phyloP scores from a whole-genome alignment of 2,113 vertebrate species.

The Procavia capensis region DNA sequence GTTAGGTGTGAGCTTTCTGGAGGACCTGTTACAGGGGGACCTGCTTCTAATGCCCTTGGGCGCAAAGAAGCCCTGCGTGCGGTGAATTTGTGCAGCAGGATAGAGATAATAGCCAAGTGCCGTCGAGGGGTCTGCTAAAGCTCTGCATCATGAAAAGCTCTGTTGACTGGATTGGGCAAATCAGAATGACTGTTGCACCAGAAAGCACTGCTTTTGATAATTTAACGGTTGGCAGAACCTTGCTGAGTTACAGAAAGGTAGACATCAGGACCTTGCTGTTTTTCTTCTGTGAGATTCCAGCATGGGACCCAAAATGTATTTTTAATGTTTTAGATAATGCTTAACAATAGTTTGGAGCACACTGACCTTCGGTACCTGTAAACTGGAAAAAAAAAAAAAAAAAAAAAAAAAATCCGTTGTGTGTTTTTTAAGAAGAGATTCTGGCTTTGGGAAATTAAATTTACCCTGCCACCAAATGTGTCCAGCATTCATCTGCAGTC shows the following conservation, averaged over 20 bases:
- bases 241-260: neutral
- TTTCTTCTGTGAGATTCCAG: neutral
- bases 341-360: slow-evolving; percentile 18
- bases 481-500: neutral
- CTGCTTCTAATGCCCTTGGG: slow-evolving; percentile 47
- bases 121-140: slow-evolving; percentile 6
- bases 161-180: slow-evolving; percentile 15
- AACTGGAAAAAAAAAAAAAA: neutral
- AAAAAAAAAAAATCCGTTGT: neutral
- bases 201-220: slow-evolving; percentile 15
- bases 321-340: slow-evolving; percentile 31
- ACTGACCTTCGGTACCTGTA: neutral
- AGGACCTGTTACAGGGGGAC: slow-evolving; percentile 41
- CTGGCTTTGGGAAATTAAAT: slow-evolving; percentile 19
- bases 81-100: slow-evolving; percentile 59
- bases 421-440: neutral
- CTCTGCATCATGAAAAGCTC: neutral
- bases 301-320: neutral
- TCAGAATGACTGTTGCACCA: neutral
- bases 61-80: slow-evolving; percentile 54
- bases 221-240: neutral
- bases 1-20: slow-evolving; percentile 59
- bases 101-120: slow-evolving; percentile 47
- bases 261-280: neutral
- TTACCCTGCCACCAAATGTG: neutral